A percentile compares a stretch with the other conserved stretches of the same genome.
Conservation (phyloP, 2,113 vertebrate genomes). For the Lamprologus sp. region DNA sequence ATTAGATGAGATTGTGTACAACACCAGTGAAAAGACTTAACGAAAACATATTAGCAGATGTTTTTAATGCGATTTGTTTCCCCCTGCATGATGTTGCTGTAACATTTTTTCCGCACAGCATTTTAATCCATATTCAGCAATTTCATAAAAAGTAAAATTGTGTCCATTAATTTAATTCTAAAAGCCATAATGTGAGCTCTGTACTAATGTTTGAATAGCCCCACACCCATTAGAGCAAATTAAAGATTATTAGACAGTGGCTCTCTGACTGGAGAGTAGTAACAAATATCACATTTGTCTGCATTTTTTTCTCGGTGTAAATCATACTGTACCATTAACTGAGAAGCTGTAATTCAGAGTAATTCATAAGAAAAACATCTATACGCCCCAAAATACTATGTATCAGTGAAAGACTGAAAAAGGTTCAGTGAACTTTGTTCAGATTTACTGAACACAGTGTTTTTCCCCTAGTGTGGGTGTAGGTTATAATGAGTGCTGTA, state of each 20-base stretch:
- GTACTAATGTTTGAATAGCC: neutral
- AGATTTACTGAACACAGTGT: neutral
- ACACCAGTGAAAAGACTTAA: neutral
- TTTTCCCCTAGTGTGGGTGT: neutral
- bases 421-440: neutral
- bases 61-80: neutral
- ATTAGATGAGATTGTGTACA: neutral
- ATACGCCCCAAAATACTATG: neutral
- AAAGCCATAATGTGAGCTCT: neutral
- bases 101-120: neutral
- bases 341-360: neutral
- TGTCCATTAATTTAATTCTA: neutral
- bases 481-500: neutral
- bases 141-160: neutral
- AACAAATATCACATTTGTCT: neutral
- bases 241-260: conserved; percentile 3
- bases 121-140: neutral
- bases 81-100: neutral
- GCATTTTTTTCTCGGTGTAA: neutral
- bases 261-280: neutral
- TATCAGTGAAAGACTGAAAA: neutral
- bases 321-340: neutral
- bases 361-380: neutral
- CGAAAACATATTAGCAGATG: neutral
- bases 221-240: neutral